Conservation (phyloP, 2,888 invertebrate species). For the Neoascia interrupta region DNA sequence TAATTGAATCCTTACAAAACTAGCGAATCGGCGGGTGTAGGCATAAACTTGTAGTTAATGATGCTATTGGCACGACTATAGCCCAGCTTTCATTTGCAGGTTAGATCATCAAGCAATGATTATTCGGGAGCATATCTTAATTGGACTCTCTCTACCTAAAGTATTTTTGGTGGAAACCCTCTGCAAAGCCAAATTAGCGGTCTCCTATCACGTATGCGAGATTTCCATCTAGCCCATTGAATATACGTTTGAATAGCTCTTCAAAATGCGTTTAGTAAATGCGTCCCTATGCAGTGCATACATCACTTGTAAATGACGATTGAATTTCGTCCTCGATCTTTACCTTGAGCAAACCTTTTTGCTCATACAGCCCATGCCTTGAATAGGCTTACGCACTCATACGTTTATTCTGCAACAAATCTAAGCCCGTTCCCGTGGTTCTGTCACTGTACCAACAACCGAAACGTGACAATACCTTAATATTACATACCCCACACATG, state of each 20-base stretch:
- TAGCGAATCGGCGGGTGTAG: too few relatives aligned
- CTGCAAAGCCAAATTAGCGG: conserved; percentile 16
- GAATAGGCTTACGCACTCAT: conserved; percentile 40
- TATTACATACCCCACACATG: conserved; percentile 32
- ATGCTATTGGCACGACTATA: too few relatives aligned
- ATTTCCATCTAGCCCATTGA: too few relatives aligned
- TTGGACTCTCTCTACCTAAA: too few relatives aligned
- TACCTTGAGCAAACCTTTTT: conserved; percentile 49
- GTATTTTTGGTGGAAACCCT: too few relatives aligned
- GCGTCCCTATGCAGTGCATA: conserved; percentile 2
- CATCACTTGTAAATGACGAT: background rate
- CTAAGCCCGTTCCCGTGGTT: conserved; percentile 15
- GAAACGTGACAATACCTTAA: conserved; percentile 64
- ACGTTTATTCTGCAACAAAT: conserved; percentile 19
- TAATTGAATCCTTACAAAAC: conserved; percentile 48
- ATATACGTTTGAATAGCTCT: background rate
- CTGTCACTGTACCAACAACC: conserved; percentile 57
- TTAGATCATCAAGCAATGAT: too few relatives aligned
- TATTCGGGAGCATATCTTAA: too few relatives aligned
- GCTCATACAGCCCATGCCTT: conserved; percentile 16
- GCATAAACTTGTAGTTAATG: background rate
- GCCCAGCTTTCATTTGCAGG: too few relatives aligned
- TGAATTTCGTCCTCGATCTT: conserved; percentile 39
- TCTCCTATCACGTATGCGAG: conserved; percentile 18
- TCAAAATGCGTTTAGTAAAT: conserved; percentile 32